Percentiles rank a stretch among this genome's conserved stretches.
Evolutionary conservation across 1,140 invertebrate species (phyloP).

Genomic region (Drosophila guanche): DNA sequence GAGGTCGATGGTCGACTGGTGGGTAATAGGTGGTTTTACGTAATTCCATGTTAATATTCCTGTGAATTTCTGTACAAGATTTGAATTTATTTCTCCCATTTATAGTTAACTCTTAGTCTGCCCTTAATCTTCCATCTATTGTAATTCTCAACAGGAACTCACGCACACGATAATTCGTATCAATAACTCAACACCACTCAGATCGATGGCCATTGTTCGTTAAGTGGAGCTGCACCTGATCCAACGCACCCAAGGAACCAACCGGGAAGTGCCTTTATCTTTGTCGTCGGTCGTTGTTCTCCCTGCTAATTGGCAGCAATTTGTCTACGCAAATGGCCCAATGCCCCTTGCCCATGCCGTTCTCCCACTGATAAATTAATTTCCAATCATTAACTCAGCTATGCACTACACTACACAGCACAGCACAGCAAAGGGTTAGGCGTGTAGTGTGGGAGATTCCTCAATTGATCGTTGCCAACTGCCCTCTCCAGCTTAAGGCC

Average conservation of each 20-base stretch:
- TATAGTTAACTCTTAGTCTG: too few relatives aligned
- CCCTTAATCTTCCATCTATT: too few relatives aligned
- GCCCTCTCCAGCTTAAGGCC: not conserved
- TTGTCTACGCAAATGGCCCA: constrained; percentile 60
- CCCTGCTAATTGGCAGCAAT: constrained; percentile 68
- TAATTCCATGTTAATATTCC: too few relatives aligned
- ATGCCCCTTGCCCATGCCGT: not conserved
- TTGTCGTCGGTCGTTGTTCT: constrained; percentile 15
- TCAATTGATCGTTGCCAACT: constrained; percentile 34
- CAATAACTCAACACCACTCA: constrained; percentile 34
- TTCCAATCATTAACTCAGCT: constrained; percentile 75
- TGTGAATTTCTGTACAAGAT: too few relatives aligned
- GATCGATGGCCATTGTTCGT: constrained; percentile 43
- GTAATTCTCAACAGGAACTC: not conserved
- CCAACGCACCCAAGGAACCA: constrained; percentile 1
- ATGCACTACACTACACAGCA: constrained; percentile 43
- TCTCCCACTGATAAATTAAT: constrained; percentile 66
- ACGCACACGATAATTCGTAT: constrained; percentile 4
- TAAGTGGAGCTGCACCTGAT: constrained; percentile 9
- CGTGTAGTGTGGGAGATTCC: constrained; percentile 8
- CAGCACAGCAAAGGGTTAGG: constrained; percentile 25
- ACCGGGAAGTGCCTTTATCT: constrained; percentile 32
- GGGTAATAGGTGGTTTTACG: too few relatives aligned
- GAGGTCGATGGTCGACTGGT: too few relatives aligned
- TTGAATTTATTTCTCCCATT: too few relatives aligned